Evolutionary conservation across 2,888 invertebrate species (phyloP).

Genomic region (Drosophila koepferae): DNA sequence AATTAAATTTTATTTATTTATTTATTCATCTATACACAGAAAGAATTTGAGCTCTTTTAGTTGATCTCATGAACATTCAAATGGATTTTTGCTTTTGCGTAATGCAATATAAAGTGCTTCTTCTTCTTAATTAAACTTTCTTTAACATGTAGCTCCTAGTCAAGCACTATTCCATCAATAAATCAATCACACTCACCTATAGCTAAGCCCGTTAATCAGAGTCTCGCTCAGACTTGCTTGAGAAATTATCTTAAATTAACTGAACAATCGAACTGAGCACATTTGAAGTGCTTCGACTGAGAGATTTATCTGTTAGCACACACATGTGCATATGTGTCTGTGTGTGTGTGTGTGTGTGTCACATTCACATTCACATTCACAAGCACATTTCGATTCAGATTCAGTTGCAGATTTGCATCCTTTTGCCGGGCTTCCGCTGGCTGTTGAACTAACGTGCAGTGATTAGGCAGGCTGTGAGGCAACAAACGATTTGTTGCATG

Average conservation of each 20-base stretch:
- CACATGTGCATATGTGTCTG: not conserved
- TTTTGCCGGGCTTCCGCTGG: slow-evolving; percentile 63
- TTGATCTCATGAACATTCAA: too few relatives aligned
- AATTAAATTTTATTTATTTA: too few relatives aligned
- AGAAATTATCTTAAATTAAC: slow-evolving; percentile 43
- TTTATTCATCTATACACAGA: too few relatives aligned
- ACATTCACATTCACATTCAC: slow-evolving; percentile 23
- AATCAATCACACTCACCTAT: slow-evolving; percentile 12
- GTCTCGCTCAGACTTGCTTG: slow-evolving; percentile 9
- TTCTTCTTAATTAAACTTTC: not conserved
- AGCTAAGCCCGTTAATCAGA: slow-evolving; percentile 5
- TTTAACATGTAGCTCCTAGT: too few relatives aligned
- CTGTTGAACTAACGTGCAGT: slow-evolving; percentile 66
- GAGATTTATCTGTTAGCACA: slow-evolving; percentile 66
- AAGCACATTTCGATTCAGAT: slow-evolving; percentile 33
- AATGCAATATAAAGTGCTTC: not conserved
- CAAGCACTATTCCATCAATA: not conserved
- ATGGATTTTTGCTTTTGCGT: not conserved
- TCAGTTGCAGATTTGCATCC: slow-evolving; percentile 50
- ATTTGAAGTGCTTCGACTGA: slow-evolving; percentile 36
- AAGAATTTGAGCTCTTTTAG: too few relatives aligned
- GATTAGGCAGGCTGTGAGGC: slow-evolving; percentile 77
- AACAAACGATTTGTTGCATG: slow-evolving; percentile 79
- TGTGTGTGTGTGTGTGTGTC: not conserved
- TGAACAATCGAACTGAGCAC: slow-evolving; percentile 31